Base-by-base conservation (phyloP, 2,888 invertebrate species). In the Atherix ibis region DNA sequence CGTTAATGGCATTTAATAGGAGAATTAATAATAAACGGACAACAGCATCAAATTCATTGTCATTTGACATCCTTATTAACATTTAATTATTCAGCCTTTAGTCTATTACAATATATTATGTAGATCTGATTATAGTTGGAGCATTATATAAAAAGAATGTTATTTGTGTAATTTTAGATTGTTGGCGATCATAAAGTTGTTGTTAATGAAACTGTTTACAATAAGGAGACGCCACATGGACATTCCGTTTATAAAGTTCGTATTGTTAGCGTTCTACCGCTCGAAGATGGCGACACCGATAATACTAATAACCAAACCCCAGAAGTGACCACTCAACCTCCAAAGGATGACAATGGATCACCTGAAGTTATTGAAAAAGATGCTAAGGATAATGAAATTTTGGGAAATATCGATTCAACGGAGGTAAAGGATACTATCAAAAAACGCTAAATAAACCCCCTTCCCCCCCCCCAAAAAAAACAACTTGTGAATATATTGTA, bases 181-280 rank as follows among this genome's bases (percentile, higher is more conserved):
- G 63, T 69, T 46, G 56, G 66, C 46, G 67, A 68, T 18, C 68
- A 68, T 46, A 58, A 64, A 33, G 62, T 70, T 38, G 68, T 67
- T 42, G 58, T 69, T 36, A 70, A 70, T 46, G 66, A 68, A 46
- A 70, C 69, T 5, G 60, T 63, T n/a, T 67, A 63, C 46, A 44
- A 45, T 10, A 50, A 52, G 31, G 57, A 58, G n/a, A 58, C 62
- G 41, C 52, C 56, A 13, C 48, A 47, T 18, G 48, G 51, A 3
- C 51, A 51, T 31, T 50, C 49, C 24, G 35, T 64, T 26, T 58
- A 65, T 50, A 65, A 64, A 44, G 58, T 69, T 33, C 64, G 65
- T 35, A 48, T 65, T 5, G 57, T 70, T 15, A 66, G 68, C 41
- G 59, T 70, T 15, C 64, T 63, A 38, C 69, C 70, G 5, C 35